phyloP scores from a whole-genome alignment of 2,113 vertebrate species.

The Melanotaenia duboulayi region DNA sequence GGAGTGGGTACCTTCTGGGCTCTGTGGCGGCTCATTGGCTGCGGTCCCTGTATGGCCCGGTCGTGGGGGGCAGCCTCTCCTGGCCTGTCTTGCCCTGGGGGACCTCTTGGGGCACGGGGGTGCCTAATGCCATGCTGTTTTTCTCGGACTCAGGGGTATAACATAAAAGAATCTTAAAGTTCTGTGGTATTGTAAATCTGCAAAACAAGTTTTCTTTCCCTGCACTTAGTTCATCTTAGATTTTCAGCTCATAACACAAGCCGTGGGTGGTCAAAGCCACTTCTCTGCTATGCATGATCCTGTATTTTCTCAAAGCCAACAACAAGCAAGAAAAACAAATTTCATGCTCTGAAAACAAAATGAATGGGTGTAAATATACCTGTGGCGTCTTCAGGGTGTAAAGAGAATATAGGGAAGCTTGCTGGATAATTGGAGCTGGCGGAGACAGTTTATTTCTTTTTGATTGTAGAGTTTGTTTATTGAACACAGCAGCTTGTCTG shows the following conservation, averaged over 20 bases:
- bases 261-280: slow-evolving; percentile 33
- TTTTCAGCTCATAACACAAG: slow-evolving; percentile 18
- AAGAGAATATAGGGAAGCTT: slow-evolving; percentile 6
- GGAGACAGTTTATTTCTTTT: not conserved
- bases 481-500: slow-evolving; percentile 19
- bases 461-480: not conserved
- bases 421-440: slow-evolving; percentile 18
- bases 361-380: not conserved
- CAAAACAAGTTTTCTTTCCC: no score
- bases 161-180: no score
- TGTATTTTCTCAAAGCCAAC: slow-evolving; percentile 23
- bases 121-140: no score
- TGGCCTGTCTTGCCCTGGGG: no score
- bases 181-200: no score
- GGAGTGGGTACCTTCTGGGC: no score
- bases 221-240: not conserved
- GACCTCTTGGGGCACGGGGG: no score
- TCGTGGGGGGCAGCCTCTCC: no score
- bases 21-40: no score
- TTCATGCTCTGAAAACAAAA: not conserved
- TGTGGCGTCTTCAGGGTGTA: not conserved
- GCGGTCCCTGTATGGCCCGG: no score
- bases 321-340: slow-evolving; percentile 17
- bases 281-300: not conserved
- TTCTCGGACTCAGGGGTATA: no score